These are phyloP conservation scores for Decapterus maruadsi DNA, from an alignment of 2,797 vertebrate species.

Conservation along the genomic window DNA sequence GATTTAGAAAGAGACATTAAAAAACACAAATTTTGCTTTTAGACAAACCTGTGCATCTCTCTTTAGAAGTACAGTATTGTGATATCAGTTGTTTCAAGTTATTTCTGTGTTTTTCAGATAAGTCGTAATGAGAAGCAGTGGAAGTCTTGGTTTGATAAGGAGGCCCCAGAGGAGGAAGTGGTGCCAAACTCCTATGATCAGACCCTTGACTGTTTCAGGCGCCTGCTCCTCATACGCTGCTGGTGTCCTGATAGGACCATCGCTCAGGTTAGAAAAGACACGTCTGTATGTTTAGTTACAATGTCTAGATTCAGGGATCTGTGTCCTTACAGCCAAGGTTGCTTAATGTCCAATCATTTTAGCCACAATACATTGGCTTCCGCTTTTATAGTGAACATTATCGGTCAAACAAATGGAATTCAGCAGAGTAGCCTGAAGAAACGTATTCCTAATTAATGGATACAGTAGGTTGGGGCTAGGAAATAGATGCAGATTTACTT, in stretches of 20 bases:
- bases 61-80: too few relatives aligned
- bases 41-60: too few relatives aligned
- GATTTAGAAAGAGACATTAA: too few relatives aligned
- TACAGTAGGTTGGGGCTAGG: not conserved
- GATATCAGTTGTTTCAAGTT: too few relatives aligned
- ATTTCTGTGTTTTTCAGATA: slow-evolving; percentile 83
- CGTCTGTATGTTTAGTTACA: not conserved
- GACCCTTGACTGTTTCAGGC: slow-evolving; percentile 91
- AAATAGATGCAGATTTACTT: slow-evolving; percentile 4
- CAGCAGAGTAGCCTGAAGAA: not conserved
- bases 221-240: slow-evolving; percentile 93
- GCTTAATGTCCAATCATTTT: not conserved
- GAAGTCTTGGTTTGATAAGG: slow-evolving; percentile 96
- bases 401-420: not conserved
- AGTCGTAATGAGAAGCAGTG: slow-evolving; percentile 92
- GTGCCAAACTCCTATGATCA: slow-evolving; percentile 91
- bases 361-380: not conserved
- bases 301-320: not conserved
- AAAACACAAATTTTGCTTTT: too few relatives aligned
- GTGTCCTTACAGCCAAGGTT: not conserved
- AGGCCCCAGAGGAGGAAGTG: slow-evolving; percentile 93
- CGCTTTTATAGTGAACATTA: not conserved
- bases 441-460: slow-evolving; percentile 1
- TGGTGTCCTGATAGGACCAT: slow-evolving; percentile 98
- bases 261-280: slow-evolving; percentile 88